Percentiles rank a stretch among this genome's conserved stretches.
phyloP scores from a whole-genome alignment of 2,888 invertebrate species.

The Pollenia angustigena region DNA sequence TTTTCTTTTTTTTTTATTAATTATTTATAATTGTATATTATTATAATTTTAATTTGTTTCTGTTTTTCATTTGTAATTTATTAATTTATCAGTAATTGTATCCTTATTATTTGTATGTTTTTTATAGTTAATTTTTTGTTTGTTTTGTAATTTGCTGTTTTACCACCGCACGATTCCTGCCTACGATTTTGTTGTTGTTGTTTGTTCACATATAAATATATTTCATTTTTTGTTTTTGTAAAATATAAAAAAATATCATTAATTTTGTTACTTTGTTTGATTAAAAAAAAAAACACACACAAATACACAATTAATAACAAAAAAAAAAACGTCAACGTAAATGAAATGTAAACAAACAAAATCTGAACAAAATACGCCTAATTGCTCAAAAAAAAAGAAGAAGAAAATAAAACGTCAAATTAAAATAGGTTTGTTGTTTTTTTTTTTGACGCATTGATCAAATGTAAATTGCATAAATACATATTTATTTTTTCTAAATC shows the following conservation, averaged over 20 bases:
- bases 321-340: slow-evolving; percentile 4
- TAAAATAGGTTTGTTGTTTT: slow-evolving; percentile 55
- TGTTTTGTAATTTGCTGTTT: slow-evolving; percentile 68
- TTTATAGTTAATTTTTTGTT: slow-evolving; percentile 75
- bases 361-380: slow-evolving; percentile 9
- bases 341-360: slow-evolving; percentile 13
- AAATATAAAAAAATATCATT: slow-evolving; percentile 64
- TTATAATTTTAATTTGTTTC: slow-evolving; percentile 19
- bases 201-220: slow-evolving; percentile 74
- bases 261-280: slow-evolving; percentile 42
- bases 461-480: slow-evolving; percentile 68
- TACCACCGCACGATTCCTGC: slow-evolving; percentile 84
- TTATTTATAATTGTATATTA: slow-evolving; percentile 51
- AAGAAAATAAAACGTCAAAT: slow-evolving; percentile 32
- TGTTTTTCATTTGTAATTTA: slow-evolving; percentile 19
- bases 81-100: slow-evolving; percentile 66
- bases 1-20: slow-evolving; percentile 41
- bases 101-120: slow-evolving; percentile 65
- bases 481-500: slow-evolving; percentile 40
- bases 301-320: slow-evolving; percentile 26
- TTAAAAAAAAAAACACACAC: slow-evolving; percentile 37
- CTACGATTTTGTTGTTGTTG: slow-evolving; percentile 82
- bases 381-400: slow-evolving; percentile 24
- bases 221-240: slow-evolving; percentile 63
- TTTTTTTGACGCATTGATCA: slow-evolving; percentile 61